Evolutionary conservation across 1,140 invertebrate genomes (phyloP), one percentile per base, ranked within the genome.

Genomic region (Heliconius himera): DNA sequence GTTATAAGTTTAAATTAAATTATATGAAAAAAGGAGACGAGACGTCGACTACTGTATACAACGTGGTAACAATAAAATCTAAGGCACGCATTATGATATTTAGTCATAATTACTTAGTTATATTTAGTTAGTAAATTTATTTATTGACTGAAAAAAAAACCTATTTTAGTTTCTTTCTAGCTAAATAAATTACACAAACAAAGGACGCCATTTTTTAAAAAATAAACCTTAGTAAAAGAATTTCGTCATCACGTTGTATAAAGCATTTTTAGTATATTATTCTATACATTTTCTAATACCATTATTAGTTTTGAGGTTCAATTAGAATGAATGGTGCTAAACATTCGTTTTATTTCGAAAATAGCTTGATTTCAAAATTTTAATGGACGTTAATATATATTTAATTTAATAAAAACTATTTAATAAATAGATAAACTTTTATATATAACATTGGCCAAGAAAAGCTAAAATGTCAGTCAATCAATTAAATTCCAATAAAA

Each of bases 21-120:
- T 60, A 2, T 22, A 60, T 60, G 54, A 66, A 29, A 66, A 46
- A 46, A 46, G 0, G 13, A 13, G 4, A 46, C 41, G 60, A 66
- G 26, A 22, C 60, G 13, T 29, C 60, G 8, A 60, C 54, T 60
- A 66, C 60, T 29, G 60, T 29, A 66, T 66, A 66, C 26, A 66
- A 66, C 60, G 60, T 66, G 60, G 11, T 66, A 66, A 66, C 26
- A 66, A 54, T 6, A 54, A n/a, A 8, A 22, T 56, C 20, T 56
- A 56, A 66, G 60, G 60, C 60, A 66, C 60, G 11, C 60, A 29
- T 66, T 66, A 26, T 66, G 60, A 66, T 29, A 66, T 66, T 29
- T 29, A 66, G 11, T 66, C 60, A 22, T 22, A 22, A 26, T 11
- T n/a, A n/a, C n/a, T n/a, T 60, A 60, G 20, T 22, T 46, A 46